Conservation (phyloP, 2,888 invertebrate genomes). For the Celastrina argiolus region DNA sequence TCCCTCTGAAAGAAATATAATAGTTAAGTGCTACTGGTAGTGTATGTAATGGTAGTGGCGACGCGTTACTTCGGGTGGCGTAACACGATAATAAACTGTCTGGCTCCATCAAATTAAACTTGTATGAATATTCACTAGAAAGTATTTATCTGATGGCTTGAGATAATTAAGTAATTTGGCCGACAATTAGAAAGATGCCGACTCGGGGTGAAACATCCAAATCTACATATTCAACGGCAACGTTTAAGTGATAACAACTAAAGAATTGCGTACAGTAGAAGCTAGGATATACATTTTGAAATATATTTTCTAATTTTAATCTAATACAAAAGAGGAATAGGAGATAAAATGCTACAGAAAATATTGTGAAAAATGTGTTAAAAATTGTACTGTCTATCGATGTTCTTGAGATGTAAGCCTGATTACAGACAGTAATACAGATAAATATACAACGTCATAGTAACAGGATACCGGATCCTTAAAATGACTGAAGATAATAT, state of each 20-base stretch:
- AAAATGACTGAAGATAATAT: no score
- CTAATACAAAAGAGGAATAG: no score
- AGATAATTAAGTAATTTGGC: conserved; percentile 27
- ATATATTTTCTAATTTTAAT: no score
- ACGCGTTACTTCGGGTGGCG: background rate
- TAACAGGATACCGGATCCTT: no score
- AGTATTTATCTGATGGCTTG: conserved; percentile 25
- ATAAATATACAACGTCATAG: no score
- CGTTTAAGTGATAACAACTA: conserved; percentile 36
- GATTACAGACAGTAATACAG: no score
- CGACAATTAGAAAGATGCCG: conserved; percentile 32
- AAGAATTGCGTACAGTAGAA: background rate
- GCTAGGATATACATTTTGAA: background rate
- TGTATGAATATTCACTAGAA: conserved; percentile 23
- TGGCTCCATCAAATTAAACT: conserved; percentile 23
- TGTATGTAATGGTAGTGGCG: background rate
- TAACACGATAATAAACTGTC: background rate
- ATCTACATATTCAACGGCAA: conserved; percentile 44
- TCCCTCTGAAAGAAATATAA: no score
- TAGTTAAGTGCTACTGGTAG: no score
- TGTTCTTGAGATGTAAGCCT: no score
- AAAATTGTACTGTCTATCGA: no score
- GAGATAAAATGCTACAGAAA: no score
- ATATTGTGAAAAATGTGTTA: no score
- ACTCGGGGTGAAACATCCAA: conserved; percentile 35